phyloP scores from a whole-genome alignment of 2,113 vertebrate species.

The Callaeas wilsoni region DNA sequence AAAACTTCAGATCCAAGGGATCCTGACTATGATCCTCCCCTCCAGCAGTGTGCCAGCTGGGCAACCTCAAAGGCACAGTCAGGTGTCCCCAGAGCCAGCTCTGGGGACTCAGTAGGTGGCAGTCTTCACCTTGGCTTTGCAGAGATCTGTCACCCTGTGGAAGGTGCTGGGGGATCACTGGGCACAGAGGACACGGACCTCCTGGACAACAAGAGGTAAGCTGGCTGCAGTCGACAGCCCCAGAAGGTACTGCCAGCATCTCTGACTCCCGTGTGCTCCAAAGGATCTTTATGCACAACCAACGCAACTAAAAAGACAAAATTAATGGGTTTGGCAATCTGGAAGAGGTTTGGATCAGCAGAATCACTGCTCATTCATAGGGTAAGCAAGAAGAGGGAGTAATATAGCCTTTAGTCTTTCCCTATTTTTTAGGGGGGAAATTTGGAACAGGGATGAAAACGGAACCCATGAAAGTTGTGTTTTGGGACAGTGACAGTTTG shows the following conservation, averaged over 20 bases:
- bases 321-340: not conserved
- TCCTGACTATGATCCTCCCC: not conserved
- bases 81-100: not conserved
- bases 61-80: not conserved
- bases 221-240: not conserved
- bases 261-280: not conserved
- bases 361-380: not conserved
- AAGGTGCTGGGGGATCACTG: not conserved
- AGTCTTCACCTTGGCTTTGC: conserved; percentile 23
- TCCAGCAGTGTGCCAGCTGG: not conserved
- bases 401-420: not conserved
- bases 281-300: not conserved
- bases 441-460: not conserved
- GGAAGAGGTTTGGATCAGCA: not conserved
- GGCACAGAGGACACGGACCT: not conserved
- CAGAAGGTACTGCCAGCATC: not conserved
- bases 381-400: not conserved
- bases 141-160: not conserved
- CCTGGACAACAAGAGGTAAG: not conserved
- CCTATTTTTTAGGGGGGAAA: rapidly evolving
- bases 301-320: not conserved
- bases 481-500: not conserved
- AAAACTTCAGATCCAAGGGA: not conserved
- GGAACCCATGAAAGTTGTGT: not conserved
- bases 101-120: conserved; percentile 47